Evolutionary conservation across 2,113 vertebrate species (phyloP).

Genomic region (Dasypus novemcinctus): DNA sequence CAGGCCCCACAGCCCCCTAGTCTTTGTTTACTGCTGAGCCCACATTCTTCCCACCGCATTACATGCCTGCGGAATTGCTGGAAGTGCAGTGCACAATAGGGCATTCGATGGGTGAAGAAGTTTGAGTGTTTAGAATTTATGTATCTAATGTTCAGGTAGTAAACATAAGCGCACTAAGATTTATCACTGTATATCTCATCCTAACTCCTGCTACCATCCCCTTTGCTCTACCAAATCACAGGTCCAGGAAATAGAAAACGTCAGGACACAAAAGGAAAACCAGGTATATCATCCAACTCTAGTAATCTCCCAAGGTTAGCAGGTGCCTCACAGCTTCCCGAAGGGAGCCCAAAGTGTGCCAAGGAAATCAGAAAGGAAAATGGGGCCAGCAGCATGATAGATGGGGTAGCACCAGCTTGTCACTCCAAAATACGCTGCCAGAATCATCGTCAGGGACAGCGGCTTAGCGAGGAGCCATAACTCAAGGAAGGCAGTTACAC

Average conservation of each 20-base stretch:
- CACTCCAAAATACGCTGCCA: not conserved
- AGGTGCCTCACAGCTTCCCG: conserved; percentile 24
- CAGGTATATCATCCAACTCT: conserved; percentile 4
- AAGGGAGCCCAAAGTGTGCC: conserved; percentile 38
- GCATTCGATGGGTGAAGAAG: not conserved
- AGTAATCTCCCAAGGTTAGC: conserved; percentile 24
- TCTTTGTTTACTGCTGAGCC: not conserved
- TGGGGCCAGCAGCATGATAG: conserved; percentile 11
- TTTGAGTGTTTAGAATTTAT: not conserved
- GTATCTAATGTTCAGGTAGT: not conserved
- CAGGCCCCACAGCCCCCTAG: not conserved
- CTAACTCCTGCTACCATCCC: not conserved
- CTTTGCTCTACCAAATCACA: not conserved
- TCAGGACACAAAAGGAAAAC: not conserved
- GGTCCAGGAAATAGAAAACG: conserved; percentile 28
- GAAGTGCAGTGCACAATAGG: not conserved
- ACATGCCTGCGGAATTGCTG: not conserved
- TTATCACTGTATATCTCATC: not conserved
- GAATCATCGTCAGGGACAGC: conserved; percentile 10
- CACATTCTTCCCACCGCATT: not conserved
- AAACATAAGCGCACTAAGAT: not conserved
- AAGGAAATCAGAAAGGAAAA: conserved; percentile 57
- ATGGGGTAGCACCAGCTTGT: conserved; percentile 27
- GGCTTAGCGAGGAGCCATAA: conserved; percentile 42
- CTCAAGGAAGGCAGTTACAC: not conserved